Base-by-base conservation (phyloP, 2,888 invertebrate species). In the Dascillus cervinus region DNA sequence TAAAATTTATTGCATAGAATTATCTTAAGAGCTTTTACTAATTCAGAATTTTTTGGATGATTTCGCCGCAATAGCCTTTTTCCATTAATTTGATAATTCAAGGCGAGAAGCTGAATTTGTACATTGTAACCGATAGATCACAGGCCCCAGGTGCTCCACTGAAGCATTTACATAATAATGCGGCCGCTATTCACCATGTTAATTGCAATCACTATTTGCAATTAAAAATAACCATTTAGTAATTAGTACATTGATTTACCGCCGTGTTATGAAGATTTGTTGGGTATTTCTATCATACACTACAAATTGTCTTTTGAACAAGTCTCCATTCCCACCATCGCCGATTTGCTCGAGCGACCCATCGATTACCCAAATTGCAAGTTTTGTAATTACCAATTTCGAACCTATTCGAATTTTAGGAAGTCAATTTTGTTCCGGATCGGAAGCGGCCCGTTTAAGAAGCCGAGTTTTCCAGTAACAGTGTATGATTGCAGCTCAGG, bases 171-270 rank as follows among this genome's bases (percentile, higher is more conserved):
- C 39, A 39, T 39, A 39, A 39, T 39, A 39, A 39, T 39, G 32
- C 39, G 32, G 17, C 39, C 39, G 39, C 35, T 32, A 39, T 39
- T 35, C 32, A 35, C 39, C 32, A 47, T 48, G 46, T 46, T 50
- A 50, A 50, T 47, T 50, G 47, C 46, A 37, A 46, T 47, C 46
- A 49, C 48, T 50, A 50, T 50, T 50, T 48, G 48, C 50, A 50
- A 50, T 48, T 50, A 50, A 50, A 50, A 50, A 46, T 49, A 50
- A 48, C 47, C 44, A 44, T 43, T 40, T 43, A 39, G 44, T 46
- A 46, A 44, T 48, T 46, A 47, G 42, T 37, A 44, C 48, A 44
- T 47, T 47, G 47, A 47, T 47, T 47, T 47, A 47, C 47, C 29
- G 44, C 36, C 36, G 34, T 29, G 34, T 22, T 33, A 26, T 24